Evolutionary conservation across 2,797 vertebrate species (phyloP).

Genomic region (Thamnophis elegans): DNA sequence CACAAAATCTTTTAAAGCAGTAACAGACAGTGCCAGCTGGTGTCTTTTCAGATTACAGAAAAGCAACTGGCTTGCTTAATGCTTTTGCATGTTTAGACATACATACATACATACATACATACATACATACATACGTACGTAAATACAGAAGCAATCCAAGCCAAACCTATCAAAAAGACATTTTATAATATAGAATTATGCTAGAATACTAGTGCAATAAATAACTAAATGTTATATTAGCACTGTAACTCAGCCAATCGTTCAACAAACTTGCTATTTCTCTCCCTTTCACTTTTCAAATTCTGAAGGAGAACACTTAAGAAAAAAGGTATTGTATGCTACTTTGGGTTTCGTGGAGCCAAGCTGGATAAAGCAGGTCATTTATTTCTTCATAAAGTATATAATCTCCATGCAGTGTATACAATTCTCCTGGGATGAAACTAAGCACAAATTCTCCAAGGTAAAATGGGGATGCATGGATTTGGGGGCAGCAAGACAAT

Average conservation of each 20-base stretch:
- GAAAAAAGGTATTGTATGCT: not conserved
- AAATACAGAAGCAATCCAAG: not conserved
- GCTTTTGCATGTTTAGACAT: not conserved
- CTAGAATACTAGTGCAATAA: not conserved
- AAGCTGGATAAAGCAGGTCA: not conserved
- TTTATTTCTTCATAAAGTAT: not conserved
- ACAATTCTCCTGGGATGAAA: not conserved
- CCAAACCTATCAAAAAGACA: not conserved
- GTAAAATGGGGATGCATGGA: not conserved
- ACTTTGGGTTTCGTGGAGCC: not conserved
- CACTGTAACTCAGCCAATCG: not conserved
- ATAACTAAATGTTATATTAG: not conserved
- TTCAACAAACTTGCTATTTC: not conserved
- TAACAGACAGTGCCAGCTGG: not conserved
- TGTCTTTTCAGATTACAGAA: not conserved
- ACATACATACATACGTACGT: not conserved
- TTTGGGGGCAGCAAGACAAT: not conserved
- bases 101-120: not conserved
- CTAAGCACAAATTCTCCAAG: not conserved
- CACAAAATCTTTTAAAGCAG: not conserved
- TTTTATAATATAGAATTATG: not conserved
- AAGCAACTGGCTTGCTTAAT: not conserved
- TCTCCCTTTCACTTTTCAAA: not conserved
- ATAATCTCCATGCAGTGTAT: not conserved
- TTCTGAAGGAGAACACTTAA: not conserved